These are phyloP conservation scores for Oscheius sp. DNA, from an alignment of 2,888 invertebrate species.

Conservation along the genomic window DNA sequence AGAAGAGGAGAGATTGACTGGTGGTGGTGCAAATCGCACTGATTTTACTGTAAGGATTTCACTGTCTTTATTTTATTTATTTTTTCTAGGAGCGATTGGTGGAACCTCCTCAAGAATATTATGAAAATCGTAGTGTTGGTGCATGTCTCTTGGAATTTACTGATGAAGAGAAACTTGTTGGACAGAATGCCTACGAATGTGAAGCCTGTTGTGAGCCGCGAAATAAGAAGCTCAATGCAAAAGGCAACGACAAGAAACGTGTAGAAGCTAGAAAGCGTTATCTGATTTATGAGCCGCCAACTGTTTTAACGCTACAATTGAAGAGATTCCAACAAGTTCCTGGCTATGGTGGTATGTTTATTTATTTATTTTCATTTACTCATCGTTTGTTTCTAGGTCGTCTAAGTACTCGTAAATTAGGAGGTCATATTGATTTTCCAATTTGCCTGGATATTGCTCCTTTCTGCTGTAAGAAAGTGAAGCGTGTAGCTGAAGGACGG, in stretches of 20 bases:
- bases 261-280: constrained; percentile 66
- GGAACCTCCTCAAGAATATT: constrained; percentile 25
- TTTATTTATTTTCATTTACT: not conserved
- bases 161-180: constrained; percentile 77
- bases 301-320: constrained; percentile 91
- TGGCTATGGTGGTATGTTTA: not conserved
- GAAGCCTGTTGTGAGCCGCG: constrained; percentile 80
- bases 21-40: no score
- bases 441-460: constrained; percentile 87
- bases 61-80: not conserved
- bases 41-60: not conserved
- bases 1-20: constrained; percentile 1
- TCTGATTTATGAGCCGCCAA: constrained; percentile 88
- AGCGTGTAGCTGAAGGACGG: constrained; percentile 53
- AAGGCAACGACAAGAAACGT: constrained; percentile 45
- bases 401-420: constrained; percentile 83
- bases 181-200: constrained; percentile 92
- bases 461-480: constrained; percentile 79
- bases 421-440: constrained; percentile 85
- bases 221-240: constrained; percentile 43
- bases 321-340: constrained; percentile 88
- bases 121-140: constrained; percentile 34
- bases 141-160: constrained; percentile 42
- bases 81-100: constrained; percentile 31
- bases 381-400: constrained; percentile 32